Evolutionary conservation across 2,888 invertebrate species (phyloP), one percentile per base, ranked within the genome.

Genomic region (Nephrotoma appendiculata): DNA sequence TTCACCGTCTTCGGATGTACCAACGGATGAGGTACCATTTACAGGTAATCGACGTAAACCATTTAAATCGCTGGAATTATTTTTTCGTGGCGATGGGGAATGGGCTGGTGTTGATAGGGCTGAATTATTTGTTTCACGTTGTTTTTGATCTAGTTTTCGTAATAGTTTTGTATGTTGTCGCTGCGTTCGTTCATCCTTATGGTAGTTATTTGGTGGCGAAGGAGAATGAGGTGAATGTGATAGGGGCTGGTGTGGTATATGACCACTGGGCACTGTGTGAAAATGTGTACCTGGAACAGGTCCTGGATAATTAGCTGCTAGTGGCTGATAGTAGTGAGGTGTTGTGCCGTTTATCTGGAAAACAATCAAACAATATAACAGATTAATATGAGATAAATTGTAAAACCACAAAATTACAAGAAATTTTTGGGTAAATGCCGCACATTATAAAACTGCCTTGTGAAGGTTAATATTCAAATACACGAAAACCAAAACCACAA

Each of bases 1-100:
- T 89, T 96, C 96, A 87, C 95, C 96, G 91, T 96, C 96, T 87
- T 96, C 96, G 71, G 95, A 95, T n/a, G 95, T 95, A n/a, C 95
- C 95, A 86, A 93, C 93, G 86, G 91, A 91, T 52, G 90, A 90
- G 48, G 90, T 89, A 31, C 90, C 93, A 91, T 90, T 92, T 88
- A 94, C 94, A 89, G 90, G 87, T 52, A 48, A 1, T 85, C 89
- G 88, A 87, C 91, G 90, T 91, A 91, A 92, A 90, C 93, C 93
- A 89, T 93, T 94, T 41, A 93, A 90, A 89, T 95, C 90, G 6
- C 12, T 41, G 11, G 83, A 12, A 83, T 83, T 83, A 89, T 94
- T 95, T 91, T 96, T 96, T 88, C 95, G 94, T 87, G 95, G 95
- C 45, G 95, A 95, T 86, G 94, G 92, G 86, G 91, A 91, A 87